Conservation (phyloP, 1,140 invertebrate genomes). For the Drosophila suzukii region DNA sequence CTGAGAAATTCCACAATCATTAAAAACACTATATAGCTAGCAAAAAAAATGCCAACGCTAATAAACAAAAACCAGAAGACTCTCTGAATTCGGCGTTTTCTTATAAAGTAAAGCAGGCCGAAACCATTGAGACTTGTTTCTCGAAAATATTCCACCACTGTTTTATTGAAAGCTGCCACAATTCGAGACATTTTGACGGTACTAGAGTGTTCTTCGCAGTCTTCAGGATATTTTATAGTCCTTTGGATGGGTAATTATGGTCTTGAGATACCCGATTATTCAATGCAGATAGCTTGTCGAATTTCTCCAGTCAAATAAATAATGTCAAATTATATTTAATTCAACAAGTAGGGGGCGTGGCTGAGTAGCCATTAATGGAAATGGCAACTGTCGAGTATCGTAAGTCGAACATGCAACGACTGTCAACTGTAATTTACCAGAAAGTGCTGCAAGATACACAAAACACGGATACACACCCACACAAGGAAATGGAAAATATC, state of each 20-base stretch:
- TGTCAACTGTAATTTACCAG: constrained; percentile 64
- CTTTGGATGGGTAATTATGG: constrained; percentile 13
- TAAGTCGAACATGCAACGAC: constrained; percentile 57
- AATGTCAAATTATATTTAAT: constrained; percentile 63
- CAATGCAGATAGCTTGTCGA: constrained; percentile 1
- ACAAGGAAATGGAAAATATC: constrained; percentile 24
- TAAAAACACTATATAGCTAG: constrained; percentile 41
- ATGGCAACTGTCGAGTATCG: constrained; percentile 50
- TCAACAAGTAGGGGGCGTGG: constrained; percentile 65
- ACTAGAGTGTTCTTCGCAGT: constrained; percentile 4
- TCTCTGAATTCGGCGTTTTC: constrained; percentile 54
- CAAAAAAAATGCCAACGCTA: constrained; percentile 38
- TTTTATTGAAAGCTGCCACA: constrained; percentile 28
- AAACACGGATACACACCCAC: constrained; percentile 3
- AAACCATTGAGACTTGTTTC: constrained; percentile 72
- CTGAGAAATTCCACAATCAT: constrained; percentile 49
- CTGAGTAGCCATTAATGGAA: constrained; percentile 51
- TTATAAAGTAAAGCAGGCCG: constrained; percentile 59
- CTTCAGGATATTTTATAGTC: constrained; percentile 17
- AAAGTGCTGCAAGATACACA: constrained; percentile 28
- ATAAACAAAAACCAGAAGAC: constrained; percentile 67
- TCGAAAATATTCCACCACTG: constrained; percentile 66
- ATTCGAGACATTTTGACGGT: constrained; percentile 46
- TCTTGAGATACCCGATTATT: constrained; percentile 8
- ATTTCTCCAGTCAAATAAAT: constrained; percentile 21